Base-by-base conservation (phyloP, 2,888 invertebrate genomes). In the Halictus quadricinctus region DNA sequence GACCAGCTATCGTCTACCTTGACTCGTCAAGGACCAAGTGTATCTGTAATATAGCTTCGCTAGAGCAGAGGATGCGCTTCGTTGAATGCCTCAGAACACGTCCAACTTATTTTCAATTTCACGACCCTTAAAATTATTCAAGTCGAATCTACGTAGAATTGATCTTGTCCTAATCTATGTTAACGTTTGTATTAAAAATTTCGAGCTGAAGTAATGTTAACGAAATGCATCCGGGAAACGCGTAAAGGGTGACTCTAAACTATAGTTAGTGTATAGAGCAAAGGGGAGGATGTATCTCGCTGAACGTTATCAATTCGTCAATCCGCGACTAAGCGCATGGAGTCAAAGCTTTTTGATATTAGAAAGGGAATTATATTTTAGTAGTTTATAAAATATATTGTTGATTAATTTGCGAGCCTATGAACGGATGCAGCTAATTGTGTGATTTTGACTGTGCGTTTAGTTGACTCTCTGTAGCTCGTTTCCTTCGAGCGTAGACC, bases 21-120 rank as follows among this genome's bases (percentile, higher is more conserved):
- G 36, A 66, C 36, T 36, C 36, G 66, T 36, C 8, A 8, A 15
- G 8, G 54, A 41, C 60, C 80, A 64, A 83, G 73, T 84, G 74
- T 85, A 75, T 74, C 21, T 69, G 74, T 77, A 21, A 50, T 13
- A 0, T 5, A 18, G 25, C 70, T 13, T 25, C 50, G 10, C 29
- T 4, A 7, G 6, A 25, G 12, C 2, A 12, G 29, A 66, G 50
- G 66, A 76, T 79, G 75, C 58, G 29, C 77, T 74, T 70, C 73
- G 82, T 82, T 77, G 7, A 66, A 18, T 6, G 18, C 18, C 29
- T 64, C 64, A 15, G 29, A 29, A 5, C 64, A 15, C 2, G 15
- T 29, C 7, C 7, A 29, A 64, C 64, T 29, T 64, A 2, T 64
- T 64, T 15, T 29, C 15, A 5, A 15, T 6, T 6, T 64, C 2